phyloP scores from a whole-genome alignment of 2,888 invertebrate genomes.

The Mesochorus sp. region DNA sequence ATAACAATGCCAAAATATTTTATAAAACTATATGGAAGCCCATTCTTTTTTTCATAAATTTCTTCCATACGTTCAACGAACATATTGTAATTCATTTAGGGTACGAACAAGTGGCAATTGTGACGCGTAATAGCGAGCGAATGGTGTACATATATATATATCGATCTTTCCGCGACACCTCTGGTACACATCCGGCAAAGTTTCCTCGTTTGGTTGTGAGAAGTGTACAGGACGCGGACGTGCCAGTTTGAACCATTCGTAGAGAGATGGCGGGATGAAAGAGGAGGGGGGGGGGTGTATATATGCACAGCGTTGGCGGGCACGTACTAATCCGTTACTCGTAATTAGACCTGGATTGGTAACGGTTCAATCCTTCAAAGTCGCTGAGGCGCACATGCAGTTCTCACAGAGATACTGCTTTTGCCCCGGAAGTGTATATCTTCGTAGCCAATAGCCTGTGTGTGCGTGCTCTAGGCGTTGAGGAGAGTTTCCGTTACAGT shows the following conservation, averaged over 20 bases:
- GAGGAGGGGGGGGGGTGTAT: neutral
- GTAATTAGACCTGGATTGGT: slow-evolving; percentile 81
- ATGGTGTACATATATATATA: slow-evolving; percentile 11
- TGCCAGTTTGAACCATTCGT: slow-evolving; percentile 42
- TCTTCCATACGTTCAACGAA: too few species aligned
- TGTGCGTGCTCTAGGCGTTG: neutral
- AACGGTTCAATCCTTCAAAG: slow-evolving; percentile 81
- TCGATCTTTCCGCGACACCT: slow-evolving; percentile 61
- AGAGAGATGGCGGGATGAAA: slow-evolving; percentile 5
- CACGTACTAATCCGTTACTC: slow-evolving; percentile 80
- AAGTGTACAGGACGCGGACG: slow-evolving; percentile 21
- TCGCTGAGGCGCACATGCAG: slow-evolving; percentile 64
- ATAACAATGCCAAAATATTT: too few species aligned
- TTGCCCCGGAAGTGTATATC: slow-evolving; percentile 37
- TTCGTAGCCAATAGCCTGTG: slow-evolving; percentile 15
- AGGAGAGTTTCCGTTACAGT: slow-evolving; percentile 16
- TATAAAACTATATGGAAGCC: too few species aligned
- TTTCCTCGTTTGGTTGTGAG: slow-evolving; percentile 74
- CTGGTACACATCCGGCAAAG: slow-evolving; percentile 72
- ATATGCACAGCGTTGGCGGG: slow-evolving; percentile 54
- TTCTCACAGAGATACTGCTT: slow-evolving; percentile 52
- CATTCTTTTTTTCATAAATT: too few species aligned
- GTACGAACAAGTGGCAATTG: slow-evolving; percentile 1
- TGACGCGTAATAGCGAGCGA: slow-evolving; percentile 57
- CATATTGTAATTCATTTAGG: slow-evolving; percentile 4